Base-by-base conservation (phyloP, 1,140 invertebrate genomes). In the Drosophila jambulina region DNA sequence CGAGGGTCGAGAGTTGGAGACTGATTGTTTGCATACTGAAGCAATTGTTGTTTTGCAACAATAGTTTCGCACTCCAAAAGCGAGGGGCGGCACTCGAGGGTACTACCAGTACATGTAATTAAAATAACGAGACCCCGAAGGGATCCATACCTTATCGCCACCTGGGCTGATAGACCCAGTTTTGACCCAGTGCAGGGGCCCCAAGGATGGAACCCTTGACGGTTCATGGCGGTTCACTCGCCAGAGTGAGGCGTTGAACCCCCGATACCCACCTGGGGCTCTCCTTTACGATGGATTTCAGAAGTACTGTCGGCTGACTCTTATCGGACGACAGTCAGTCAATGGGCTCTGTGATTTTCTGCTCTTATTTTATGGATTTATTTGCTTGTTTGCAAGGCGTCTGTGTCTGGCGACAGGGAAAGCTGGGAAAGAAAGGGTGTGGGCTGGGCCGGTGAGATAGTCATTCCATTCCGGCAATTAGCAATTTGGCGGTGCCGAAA, bases 341-440 rank as follows among this genome's bases (percentile, higher is more conserved):
- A 59, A 59, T 56, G 62, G 36, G 68, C 45, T 57, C 61, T 49
- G 59, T 56, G 53, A 56, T 60, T 62, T 75, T 19, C 42, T 40
- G 29, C 56, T 45, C 76, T 70, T 32, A 72, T n/a, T 69, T 56
- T 67, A 77, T 70, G 40, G 21, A 32, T 76, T 87, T 82, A 87
- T 80, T 82, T 63, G 60, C 51, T 65, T 84, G 21, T 80, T 80
- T 81, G 67, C 75, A 46, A 61, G 57, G 9, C 60, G 83, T 90
- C 84, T 88, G 83, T 27, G 25, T 32, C 27, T 51, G 27, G 17
- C n/a, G 27, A n/a, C 48, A 51, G 53, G 53, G 34, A 56, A 56
- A 56, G 42, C 46, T 64, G 67, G 51, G 10, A 71, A 43, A 57
- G 64, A 21, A 68, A 67, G 59, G 32, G 48, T 51, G 27, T 51